phyloP scores from a whole-genome alignment of 2,797 vertebrate genomes.

The Tadarida brasiliensis region DNA sequence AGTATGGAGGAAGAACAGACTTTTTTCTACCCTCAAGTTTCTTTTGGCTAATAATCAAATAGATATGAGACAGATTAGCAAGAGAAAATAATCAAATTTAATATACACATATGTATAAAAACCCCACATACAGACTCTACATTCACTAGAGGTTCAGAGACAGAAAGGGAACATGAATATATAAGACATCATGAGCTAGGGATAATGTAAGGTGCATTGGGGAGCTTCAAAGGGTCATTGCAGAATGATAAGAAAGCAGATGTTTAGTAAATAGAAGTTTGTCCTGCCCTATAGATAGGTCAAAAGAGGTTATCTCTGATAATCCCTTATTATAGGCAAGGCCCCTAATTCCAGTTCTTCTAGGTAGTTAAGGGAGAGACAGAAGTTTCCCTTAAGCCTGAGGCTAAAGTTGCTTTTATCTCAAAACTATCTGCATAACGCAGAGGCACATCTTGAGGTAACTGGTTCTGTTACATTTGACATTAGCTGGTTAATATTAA shows the following conservation, averaged over 20 bases:
- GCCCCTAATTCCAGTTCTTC: neutral
- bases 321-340: neutral
- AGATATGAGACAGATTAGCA: neutral
- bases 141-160: neutral
- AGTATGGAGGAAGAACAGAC: neutral
- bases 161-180: neutral
- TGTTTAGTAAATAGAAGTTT: neutral
- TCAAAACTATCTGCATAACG: neutral
- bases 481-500: too few relatives aligned
- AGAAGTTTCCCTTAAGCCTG: neutral
- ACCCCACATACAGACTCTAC: neutral
- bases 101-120: neutral
- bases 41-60: neutral
- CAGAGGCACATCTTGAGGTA: neutral
- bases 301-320: neutral
- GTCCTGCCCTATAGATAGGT: neutral
- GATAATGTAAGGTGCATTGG: neutral
- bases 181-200: neutral
- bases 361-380: neutral
- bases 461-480: neutral
- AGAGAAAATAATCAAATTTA: neutral
- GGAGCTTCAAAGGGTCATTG: neutral
- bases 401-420: neutral
- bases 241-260: neutral
- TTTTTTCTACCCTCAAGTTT: neutral